A percentile compares a stretch with the other conserved stretches of the same genome.
Evolutionary conservation across 2,113 vertebrate species (phyloP).

Genomic region (Phyllostomus discolor): DNA sequence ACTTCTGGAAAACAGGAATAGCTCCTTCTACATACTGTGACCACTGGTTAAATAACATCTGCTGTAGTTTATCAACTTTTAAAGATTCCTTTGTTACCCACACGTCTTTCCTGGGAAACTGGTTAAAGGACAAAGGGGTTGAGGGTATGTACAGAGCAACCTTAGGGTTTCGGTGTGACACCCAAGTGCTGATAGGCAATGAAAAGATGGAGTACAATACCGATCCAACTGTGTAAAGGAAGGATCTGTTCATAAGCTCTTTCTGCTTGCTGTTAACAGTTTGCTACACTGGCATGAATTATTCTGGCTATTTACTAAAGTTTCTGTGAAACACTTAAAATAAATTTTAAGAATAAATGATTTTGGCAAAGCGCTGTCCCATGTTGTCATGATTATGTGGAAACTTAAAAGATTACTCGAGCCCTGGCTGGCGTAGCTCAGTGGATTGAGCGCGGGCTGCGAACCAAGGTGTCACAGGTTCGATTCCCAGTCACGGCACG

Average conservation of each 20-base stretch:
- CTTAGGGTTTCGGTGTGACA: conserved; percentile 12
- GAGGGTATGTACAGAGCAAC: not conserved
- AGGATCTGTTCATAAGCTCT: conserved; percentile 27
- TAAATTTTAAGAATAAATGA: conserved; percentile 61
- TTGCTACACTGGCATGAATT: conserved; percentile 25
- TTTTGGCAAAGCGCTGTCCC: conserved; percentile 41
- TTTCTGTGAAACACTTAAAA: conserved; percentile 61
- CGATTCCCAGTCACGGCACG: no score
- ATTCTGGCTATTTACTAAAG: conserved; percentile 48
- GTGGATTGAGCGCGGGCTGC: no score
- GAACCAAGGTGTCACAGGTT: no score
- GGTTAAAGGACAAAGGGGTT: not conserved
- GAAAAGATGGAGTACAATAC: conserved; percentile 14
- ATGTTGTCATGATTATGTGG: conserved; percentile 8
- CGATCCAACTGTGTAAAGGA: not conserved
- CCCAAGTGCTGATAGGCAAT: conserved; percentile 7
- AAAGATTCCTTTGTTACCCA: conserved; percentile 1
- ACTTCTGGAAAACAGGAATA: not conserved
- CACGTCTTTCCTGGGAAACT: not conserved
- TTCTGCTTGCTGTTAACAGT: conserved; percentile 23
- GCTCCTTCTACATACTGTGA: not conserved
- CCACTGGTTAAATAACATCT: conserved; percentile 13
- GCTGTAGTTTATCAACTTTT: conserved; percentile 7
- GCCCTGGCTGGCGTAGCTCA: no score
- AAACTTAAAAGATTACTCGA: conserved; percentile 30